Conservation (phyloP, 35 echinoderm and acorn worm genomes). For the Diadema setosum region DNA sequence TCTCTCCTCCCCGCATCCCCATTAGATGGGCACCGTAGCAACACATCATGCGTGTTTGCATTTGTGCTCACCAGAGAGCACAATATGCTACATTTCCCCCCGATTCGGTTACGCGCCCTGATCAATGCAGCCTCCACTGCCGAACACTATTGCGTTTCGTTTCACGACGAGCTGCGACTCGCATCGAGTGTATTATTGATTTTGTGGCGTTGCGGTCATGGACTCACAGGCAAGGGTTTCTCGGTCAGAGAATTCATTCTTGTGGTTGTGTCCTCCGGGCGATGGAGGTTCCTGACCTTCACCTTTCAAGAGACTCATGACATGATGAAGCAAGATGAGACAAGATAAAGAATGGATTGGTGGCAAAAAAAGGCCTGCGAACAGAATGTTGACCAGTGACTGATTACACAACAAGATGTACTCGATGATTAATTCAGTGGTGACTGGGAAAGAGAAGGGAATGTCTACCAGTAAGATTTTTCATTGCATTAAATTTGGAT, state of each 20-base stretch:
- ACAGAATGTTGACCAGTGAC: neutral
- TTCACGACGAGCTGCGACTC: constrained; percentile 18
- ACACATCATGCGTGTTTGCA: constrained; percentile 13
- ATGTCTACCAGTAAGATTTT: neutral
- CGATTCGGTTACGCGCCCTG: constrained; percentile 4
- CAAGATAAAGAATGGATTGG: neutral
- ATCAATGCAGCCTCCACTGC: constrained; percentile 14
- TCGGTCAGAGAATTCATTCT: neutral
- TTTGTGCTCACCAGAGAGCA: neutral
- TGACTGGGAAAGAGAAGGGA: neutral
- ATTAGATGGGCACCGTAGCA: neutral
- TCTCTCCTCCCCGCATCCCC: neutral
- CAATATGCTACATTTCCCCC: constrained; percentile 28
- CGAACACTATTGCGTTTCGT: constrained; percentile 31
- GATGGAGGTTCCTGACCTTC: neutral
- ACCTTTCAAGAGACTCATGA: neutral
- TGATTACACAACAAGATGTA: neutral
- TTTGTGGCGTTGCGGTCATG: neutral
- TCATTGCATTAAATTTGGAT: neutral
- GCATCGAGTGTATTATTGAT: constrained; percentile 12
- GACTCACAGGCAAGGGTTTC: neutral
- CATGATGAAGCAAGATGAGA: neutral
- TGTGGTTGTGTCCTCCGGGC: neutral
- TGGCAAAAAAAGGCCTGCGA: neutral
- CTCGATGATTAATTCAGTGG: neutral